phyloP scores from a whole-genome alignment of 2,113 vertebrate species.

The Indri indri region DNA sequence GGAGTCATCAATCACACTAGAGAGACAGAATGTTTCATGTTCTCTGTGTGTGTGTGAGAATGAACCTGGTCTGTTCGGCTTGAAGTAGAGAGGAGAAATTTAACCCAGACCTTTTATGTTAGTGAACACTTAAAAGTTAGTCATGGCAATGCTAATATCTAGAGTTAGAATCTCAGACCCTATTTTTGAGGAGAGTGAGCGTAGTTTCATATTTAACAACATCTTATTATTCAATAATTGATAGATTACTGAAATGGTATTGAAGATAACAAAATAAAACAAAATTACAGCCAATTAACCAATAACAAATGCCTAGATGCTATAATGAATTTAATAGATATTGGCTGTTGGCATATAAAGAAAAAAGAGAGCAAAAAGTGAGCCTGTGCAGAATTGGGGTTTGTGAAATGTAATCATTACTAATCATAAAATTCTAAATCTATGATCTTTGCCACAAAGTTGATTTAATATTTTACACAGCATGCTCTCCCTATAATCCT shows the following conservation, averaged over 20 bases:
- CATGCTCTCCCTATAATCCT: neutral
- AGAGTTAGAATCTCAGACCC: neutral
- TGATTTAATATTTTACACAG: neutral
- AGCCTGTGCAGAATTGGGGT: neutral
- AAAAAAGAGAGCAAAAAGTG: neutral
- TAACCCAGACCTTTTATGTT: neutral
- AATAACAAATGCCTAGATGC: neutral
- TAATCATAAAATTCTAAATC: neutral
- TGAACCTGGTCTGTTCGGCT: neutral
- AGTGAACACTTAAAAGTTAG: neutral
- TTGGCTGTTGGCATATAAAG: neutral
- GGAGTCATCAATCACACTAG: neutral
- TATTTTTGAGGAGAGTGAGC: neutral
- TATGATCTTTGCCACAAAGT: neutral
- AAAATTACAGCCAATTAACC: neutral
- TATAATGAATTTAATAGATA: neutral
- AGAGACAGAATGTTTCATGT: neutral
- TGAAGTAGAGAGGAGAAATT: neutral
- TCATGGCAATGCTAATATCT: neutral
- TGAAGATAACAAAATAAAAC: neutral
- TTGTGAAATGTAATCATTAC: neutral
- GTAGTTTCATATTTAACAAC: slow-evolving; percentile 22
- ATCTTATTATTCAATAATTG: neutral
- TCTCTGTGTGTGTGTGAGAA: neutral
- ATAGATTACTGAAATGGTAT: neutral